Evolutionary conservation across 2,113 vertebrate species (phyloP), one percentile per base, ranked within the genome.

Genomic region (Lampris megalopsis): DNA sequence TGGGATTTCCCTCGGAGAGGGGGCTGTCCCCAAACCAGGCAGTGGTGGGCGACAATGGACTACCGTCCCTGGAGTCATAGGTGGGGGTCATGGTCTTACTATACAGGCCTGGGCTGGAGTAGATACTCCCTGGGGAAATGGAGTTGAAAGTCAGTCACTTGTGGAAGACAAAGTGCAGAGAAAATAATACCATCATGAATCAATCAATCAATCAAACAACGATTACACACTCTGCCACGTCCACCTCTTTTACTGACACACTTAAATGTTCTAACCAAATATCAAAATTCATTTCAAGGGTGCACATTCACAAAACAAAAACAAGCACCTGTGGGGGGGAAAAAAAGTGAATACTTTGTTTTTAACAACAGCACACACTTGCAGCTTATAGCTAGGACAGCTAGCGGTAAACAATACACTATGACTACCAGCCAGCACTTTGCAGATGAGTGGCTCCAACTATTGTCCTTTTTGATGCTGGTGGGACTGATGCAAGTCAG

Each of bases 51-150:
- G 98, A 99, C 72, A 99, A 91, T 9, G 98, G 98, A 69, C 98
- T 99, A 81, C 98, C 98, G 4, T 99, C 98, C 43, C 98, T 94
- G 42, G 98, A 97, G 86, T 99, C 97, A 3, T 99, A 99, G 60
- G 98, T 99, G 6, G 98, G 98, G 0, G 98, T 99, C 98, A 99
- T 99, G 4, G 98, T 99, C 92, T 99, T 99, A 86, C 98, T 99
- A 86, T 99, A 99, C 43, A 99, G 94, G 77, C 98, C 98, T 48
- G 98, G 98, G 92, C 98, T 99, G 9, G 98, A 99, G 89, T 99
- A 99, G 89, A 99, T 97, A 88, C 97, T 99, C 90, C 98, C 98
- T 99, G 91, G 83, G 87, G 91, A 61, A 37, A 73, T 5, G 78
- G 35, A 78, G 48, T 4, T 52, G 70, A 53, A 43, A 73, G 73